Evolutionary conservation across 2,888 invertebrate genomes (phyloP).

Genomic region (Idaea dimidiata): DNA sequence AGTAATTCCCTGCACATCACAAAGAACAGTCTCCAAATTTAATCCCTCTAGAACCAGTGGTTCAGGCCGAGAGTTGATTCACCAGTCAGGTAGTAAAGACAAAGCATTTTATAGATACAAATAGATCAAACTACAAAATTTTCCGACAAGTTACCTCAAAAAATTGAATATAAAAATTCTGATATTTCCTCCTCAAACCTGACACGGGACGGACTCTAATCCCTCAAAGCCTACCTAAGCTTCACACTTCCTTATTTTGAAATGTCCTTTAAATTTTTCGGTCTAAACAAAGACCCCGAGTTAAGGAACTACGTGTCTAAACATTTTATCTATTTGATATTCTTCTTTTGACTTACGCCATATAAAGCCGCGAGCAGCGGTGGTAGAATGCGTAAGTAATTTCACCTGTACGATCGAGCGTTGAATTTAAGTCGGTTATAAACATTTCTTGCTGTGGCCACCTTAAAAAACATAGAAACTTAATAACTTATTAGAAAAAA

Average conservation of each 20-base stretch:
- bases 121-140: not conserved
- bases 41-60: too few relatives aligned
- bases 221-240: not conserved
- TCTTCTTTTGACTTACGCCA: conserved; percentile 28
- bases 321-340: conserved; percentile 1
- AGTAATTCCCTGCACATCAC: too few relatives aligned
- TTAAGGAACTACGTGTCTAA: not conserved
- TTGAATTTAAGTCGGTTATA: not conserved
- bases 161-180: not conserved
- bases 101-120: too few relatives aligned
- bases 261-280: not conserved
- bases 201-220: not conserved
- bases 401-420: conserved; percentile 23
- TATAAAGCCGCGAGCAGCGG: conserved; percentile 23
- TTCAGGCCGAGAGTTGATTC: too few relatives aligned
- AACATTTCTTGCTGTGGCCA: too few relatives aligned
- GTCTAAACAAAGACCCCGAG: not conserved
- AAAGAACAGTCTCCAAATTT: too few relatives aligned
- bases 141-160: too few relatives aligned
- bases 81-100: too few relatives aligned
- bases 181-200: not conserved
- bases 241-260: not conserved
- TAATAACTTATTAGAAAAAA: too few relatives aligned
- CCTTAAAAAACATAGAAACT: too few relatives aligned
- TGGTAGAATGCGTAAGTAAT: conserved; percentile 44